Percentiles rank a stretch among this genome's conserved stretches.
These are phyloP conservation scores for Saccostrea cuccullata DNA, from an alignment of 1,140 invertebrate species.

Conservation along the genomic window DNA sequence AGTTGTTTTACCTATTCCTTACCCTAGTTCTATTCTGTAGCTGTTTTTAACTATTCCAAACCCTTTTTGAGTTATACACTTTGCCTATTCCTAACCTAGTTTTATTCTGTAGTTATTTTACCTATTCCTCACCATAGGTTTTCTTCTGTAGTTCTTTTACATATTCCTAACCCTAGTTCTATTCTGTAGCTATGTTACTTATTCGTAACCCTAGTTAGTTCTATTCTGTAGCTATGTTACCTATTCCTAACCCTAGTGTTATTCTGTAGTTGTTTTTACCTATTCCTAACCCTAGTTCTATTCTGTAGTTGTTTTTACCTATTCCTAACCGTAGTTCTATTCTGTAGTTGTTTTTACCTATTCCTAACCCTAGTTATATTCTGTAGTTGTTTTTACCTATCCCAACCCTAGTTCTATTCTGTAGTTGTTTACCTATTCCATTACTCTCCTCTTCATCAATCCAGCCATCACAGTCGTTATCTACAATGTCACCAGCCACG, in stretches of 20 bases:
- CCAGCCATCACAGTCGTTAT: constrained; percentile 61
- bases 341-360: neutral
- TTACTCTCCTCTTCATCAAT: constrained; percentile 55
- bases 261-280: neutral
- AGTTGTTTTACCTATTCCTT: neutral
- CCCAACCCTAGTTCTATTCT: neutral
- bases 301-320: neutral
- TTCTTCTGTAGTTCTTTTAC: too few relatives aligned
- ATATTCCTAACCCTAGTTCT: neutral
- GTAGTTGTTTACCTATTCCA: constrained; percentile 9
- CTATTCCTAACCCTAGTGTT: neutral
- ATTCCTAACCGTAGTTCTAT: neutral
- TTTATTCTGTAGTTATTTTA: neutral
- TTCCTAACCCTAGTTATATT: neutral
- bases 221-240: neutral
- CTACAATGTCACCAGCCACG: constrained; percentile 47
- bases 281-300: neutral
- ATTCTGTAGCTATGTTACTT: neutral
- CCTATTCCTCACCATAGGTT: too few relatives aligned
- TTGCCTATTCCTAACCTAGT: neutral
- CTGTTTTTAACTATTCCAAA: neutral
- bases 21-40: too few relatives aligned
- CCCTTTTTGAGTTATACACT: neutral
- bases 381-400: neutral
- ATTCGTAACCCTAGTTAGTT: neutral